phyloP scores from a whole-genome alignment of 2,888 invertebrate genomes.

The Electrophaes corylata region DNA sequence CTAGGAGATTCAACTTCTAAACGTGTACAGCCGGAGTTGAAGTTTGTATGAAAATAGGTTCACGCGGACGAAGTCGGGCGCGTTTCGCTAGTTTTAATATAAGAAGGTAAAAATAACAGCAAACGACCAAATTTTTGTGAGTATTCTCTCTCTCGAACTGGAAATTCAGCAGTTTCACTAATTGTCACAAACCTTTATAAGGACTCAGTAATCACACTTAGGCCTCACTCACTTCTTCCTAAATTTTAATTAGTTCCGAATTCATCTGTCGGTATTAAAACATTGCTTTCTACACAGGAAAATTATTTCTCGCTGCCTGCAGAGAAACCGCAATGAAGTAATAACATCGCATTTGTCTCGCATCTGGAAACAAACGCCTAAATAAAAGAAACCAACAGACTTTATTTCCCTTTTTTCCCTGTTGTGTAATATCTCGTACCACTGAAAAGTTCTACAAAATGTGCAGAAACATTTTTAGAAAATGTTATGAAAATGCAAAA shows the following conservation, averaged over 20 bases:
- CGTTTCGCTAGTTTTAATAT: too few relatives aligned
- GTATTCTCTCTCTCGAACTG: background rate
- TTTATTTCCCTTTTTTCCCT: slow-evolving; percentile 21
- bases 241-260: background rate
- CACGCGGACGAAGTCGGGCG: too few relatives aligned
- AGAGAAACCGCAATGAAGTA: background rate
- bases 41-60: too few relatives aligned
- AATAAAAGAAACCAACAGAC: slow-evolving; percentile 25
- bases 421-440: slow-evolving; percentile 14
- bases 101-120: too few relatives aligned
- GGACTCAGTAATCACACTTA: slow-evolving; percentile 7
- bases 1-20: too few relatives aligned
- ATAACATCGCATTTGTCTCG: slow-evolving; percentile 9
- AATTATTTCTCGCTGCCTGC: background rate
- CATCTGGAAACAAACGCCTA: slow-evolving; percentile 14
- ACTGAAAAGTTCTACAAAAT: slow-evolving; percentile 3
- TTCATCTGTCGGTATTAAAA: background rate
- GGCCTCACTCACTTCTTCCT: background rate
- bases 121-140: too few relatives aligned
- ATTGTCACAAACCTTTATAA: background rate
- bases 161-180: background rate
- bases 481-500: slow-evolving; percentile 3
- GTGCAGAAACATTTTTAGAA: slow-evolving; percentile 6
- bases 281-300: background rate
- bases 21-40: too few relatives aligned